phyloP scores from a whole-genome alignment of 92 coral and sea anemone genomes.

The Blastomussa wellsi region DNA sequence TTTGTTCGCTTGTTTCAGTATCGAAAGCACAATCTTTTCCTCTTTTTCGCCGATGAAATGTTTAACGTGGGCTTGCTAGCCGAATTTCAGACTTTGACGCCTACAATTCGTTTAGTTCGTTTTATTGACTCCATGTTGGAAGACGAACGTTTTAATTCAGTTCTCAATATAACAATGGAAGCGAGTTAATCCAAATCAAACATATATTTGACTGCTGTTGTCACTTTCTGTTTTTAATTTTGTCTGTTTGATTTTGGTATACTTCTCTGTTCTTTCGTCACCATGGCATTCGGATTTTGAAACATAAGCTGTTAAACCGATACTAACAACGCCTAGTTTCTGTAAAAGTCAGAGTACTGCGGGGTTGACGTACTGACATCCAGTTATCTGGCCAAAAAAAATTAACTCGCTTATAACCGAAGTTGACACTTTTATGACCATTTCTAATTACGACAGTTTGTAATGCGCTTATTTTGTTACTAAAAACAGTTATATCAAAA shows the following conservation, averaged over 20 bases:
- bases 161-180: conserved; percentile 5
- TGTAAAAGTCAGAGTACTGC: background rate
- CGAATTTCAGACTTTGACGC: too few relatives aligned
- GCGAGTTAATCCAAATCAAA: conserved; percentile 11
- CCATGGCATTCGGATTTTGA: background rate
- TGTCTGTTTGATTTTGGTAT: conserved; percentile 16
- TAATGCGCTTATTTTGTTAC: background rate
- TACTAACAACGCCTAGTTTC: background rate
- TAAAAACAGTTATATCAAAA: conserved; percentile 2
- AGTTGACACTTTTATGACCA: background rate
- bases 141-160: background rate
- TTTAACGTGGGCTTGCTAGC: background rate
- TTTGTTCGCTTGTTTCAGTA: background rate
- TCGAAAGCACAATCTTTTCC: background rate
- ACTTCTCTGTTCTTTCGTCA: conserved; percentile 20
- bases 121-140: conserved; percentile 1
- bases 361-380: background rate
- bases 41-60: background rate
- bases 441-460: background rate
- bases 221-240: conserved; percentile 39
- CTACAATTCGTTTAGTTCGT: background rate
- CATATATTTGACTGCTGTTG: conserved; percentile 15
- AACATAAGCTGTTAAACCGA: background rate
- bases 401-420: background rate
- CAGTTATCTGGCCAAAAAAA: background rate